Conservation (phyloP, 2,888 invertebrate genomes). For the Dione juno region DNA sequence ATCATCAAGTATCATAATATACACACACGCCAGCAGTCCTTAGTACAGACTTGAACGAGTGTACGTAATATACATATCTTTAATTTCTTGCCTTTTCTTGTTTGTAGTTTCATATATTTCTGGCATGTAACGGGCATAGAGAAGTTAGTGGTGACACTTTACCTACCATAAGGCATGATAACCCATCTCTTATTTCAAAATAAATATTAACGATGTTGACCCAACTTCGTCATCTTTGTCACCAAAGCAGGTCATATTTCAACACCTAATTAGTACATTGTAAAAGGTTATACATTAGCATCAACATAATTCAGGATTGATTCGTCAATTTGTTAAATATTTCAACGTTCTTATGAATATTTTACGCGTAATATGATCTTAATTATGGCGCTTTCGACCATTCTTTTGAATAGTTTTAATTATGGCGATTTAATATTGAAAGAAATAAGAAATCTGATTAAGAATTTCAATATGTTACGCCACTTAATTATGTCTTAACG, state of each 20-base stretch:
- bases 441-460: neutral
- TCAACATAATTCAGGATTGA: constrained; percentile 11
- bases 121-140: too few species aligned
- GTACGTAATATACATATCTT: too few species aligned
- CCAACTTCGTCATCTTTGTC: constrained; percentile 7
- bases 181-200: neutral
- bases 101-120: too few species aligned
- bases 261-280: constrained; percentile 6
- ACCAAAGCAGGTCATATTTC: constrained; percentile 15
- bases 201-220: neutral
- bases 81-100: too few species aligned
- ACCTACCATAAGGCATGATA: neutral
- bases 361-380: neutral
- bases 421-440: neutral
- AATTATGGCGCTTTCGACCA: neutral
- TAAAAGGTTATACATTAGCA: constrained; percentile 1
- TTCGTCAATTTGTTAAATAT: neutral
- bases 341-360: constrained; percentile 12
- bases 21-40: too few species aligned
- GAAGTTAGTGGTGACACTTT: too few species aligned
- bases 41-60: too few species aligned
- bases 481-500: constrained; percentile 11
- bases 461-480: constrained; percentile 10
- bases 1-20: neutral
- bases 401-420: neutral